Percentiles rank a stretch among this genome's conserved stretches.
phyloP scores from a whole-genome alignment of 2,113 vertebrate genomes.

The Hemibagrus wyckioides region DNA sequence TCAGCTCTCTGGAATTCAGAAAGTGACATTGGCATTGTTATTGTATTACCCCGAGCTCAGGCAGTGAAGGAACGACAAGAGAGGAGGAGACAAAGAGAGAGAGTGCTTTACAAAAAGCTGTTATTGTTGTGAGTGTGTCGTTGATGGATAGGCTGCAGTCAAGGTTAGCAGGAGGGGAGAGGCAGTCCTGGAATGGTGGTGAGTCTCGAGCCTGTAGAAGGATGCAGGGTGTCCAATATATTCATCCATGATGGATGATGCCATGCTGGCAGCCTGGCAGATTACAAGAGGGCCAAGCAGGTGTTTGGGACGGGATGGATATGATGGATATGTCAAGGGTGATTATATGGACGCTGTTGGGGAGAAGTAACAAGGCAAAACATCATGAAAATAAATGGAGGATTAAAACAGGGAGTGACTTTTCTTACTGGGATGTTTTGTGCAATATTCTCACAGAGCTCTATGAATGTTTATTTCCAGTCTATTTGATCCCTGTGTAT shows the following conservation, averaged over 20 bases:
- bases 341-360: slow-evolving; percentile 26
- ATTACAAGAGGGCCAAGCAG: not conserved
- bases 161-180: slow-evolving; percentile 23
- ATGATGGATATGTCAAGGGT: slow-evolving; percentile 36
- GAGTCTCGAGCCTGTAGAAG: not conserved
- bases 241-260: slow-evolving; percentile 56
- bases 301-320: slow-evolving; percentile 24
- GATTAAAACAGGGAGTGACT: not conserved
- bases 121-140: slow-evolving; percentile 50
- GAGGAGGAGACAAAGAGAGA: slow-evolving; percentile 45
- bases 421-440: not conserved
- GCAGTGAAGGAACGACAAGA: slow-evolving; percentile 44
- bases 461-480: not conserved
- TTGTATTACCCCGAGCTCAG: slow-evolving; percentile 62
- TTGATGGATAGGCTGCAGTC: slow-evolving; percentile 40
- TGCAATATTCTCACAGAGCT: not conserved
- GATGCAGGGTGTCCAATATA: slow-evolving; percentile 23
- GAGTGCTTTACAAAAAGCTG: slow-evolving; percentile 53
- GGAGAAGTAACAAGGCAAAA: not conserved
- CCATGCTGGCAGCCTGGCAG: slow-evolving; percentile 41
- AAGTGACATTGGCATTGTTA: slow-evolving; percentile 66
- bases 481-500: not conserved
- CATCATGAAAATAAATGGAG: slow-evolving; percentile 4
- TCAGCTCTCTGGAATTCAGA: slow-evolving; percentile 54
- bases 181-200: slow-evolving; percentile 42